A percentile compares a stretch with the other conserved stretches of the same genome.
phyloP scores from a whole-genome alignment of 2,888 invertebrate genomes.

The Siphonodentalium dalli region DNA sequence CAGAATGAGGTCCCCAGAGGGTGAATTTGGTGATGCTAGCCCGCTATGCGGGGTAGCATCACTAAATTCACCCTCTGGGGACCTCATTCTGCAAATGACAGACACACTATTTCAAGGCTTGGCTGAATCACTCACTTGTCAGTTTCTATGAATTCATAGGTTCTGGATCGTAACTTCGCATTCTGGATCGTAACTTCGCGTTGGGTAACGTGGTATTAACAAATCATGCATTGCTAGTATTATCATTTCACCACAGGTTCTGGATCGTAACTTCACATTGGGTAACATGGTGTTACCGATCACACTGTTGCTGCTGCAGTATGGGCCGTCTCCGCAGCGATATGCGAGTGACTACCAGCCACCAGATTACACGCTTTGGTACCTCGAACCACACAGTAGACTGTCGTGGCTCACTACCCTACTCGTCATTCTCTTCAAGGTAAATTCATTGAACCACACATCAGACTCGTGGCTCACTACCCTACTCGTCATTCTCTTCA shows the following conservation, averaged over 20 bases:
- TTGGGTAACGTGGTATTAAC: conserved; percentile 90
- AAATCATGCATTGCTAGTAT: no score
- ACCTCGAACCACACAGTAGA: conserved; percentile 84
- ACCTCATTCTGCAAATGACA: no score
- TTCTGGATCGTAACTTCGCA: no score
- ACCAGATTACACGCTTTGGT: conserved; percentile 84
- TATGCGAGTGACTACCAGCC: conserved; percentile 71
- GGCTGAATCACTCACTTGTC: no score
- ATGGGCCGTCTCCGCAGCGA: conserved; percentile 81
- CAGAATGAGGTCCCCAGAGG: no score
- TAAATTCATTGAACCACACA: conserved; percentile 62
- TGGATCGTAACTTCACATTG: conserved; percentile 95
- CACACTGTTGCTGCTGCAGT: conserved; percentile 80
- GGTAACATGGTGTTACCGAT: conserved; percentile 88
- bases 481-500: no score
- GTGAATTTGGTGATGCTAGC: no score
- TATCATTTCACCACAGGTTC: conserved; percentile 66
- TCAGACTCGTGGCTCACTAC: no score
- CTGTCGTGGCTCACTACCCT: conserved; percentile 92
- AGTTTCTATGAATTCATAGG: no score
- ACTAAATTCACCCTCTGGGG: no score
- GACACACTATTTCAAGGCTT: no score
- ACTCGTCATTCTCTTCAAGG: conserved; percentile 94
- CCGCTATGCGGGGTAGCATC: no score
- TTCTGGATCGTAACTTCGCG: conserved; percentile 93